A percentile compares a stretch with the other conserved stretches of the same genome.
phyloP scores from a whole-genome alignment of 2,113 vertebrate species.

The Origma solitaria region DNA sequence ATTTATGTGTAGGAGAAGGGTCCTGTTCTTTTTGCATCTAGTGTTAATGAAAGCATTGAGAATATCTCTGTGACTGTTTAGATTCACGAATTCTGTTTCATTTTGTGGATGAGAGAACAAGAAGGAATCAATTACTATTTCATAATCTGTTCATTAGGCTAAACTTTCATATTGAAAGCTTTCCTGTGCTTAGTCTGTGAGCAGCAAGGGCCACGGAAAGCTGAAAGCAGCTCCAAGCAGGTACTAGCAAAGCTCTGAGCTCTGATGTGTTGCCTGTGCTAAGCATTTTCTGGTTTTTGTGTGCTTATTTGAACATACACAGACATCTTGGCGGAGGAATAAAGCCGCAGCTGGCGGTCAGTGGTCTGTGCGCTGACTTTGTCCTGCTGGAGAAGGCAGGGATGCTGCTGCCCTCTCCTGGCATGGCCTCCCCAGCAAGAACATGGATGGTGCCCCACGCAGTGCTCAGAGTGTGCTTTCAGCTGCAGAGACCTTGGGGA shows the following conservation, averaged over 20 bases:
- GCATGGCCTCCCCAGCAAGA: fast-evolving
- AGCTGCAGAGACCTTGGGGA: neutral
- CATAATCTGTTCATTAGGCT: neutral
- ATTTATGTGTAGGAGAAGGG: neutral
- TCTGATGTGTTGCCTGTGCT: neutral
- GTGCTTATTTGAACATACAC: neutral
- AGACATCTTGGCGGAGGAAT: neutral
- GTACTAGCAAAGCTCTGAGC: neutral
- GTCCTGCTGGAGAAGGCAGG: neutral
- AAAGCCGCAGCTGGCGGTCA: neutral
- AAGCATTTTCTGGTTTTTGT: neutral
- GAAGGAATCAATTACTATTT: neutral
- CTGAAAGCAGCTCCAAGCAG: neutral
- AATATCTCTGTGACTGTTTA: neutral
- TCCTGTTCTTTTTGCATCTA: neutral
- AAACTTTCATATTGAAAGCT: neutral
- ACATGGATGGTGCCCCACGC: fast-evolving
- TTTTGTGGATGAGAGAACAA: neutral
- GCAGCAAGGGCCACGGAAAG: neutral
- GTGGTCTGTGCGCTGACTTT: fast-evolving
- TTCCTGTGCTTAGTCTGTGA: neutral
- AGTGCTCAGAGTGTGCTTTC: neutral
- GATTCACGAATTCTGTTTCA: neutral
- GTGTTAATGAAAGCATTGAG: neutral
- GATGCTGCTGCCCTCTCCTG: slow-evolving; percentile 46